Base-by-base conservation (phyloP, 1,140 invertebrate species). In the Nymphalis io region DNA sequence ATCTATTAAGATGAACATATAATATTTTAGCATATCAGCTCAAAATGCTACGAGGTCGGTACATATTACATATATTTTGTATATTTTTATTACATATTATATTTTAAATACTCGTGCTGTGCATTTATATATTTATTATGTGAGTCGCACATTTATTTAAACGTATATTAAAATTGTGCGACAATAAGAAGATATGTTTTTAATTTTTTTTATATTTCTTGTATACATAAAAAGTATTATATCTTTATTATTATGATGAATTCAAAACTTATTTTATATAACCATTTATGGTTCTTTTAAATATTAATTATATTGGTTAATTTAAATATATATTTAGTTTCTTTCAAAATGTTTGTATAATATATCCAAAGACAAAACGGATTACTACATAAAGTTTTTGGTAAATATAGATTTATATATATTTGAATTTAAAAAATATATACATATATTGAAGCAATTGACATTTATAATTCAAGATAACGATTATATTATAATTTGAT, bases 161-260 rank as follows among this genome's bases (percentile, higher is more conserved):
- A 68, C 57, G 3, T 51, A 27, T 44, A 27, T 33, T 65, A 57
- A 65, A 65, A 57, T 65, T 65, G 62, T 65, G 62, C 62, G 21
- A 51, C 11, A 57, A 21, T 65, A 20, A 65, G 39, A 57, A 57
- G 60, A 63, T 63, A 63, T 63, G 38, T 65, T 63, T 10, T n/a
- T 15, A 40, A 33, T 11, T n/a, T 51, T n/a, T n/a, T 48, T 21
- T 33, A 27, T 33, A 27, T 62, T 23, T 58, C 33, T n/a, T 55
- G 51, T 59, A 39, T 33, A 59, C 59, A 59, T 61, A 61, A 61
- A 15, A 42, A n/a, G 59, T 60, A 44, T 59, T 13, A 20, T 39
- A 6, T 44, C 3, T 16, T 23, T 38, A 58, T 66, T 58, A 39
- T 27, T 33, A 16, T 27, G 3, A 21, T 21, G n/a, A 12, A 13